Base-by-base conservation (phyloP, 1,140 invertebrate species). In the Solen grandis region DNA sequence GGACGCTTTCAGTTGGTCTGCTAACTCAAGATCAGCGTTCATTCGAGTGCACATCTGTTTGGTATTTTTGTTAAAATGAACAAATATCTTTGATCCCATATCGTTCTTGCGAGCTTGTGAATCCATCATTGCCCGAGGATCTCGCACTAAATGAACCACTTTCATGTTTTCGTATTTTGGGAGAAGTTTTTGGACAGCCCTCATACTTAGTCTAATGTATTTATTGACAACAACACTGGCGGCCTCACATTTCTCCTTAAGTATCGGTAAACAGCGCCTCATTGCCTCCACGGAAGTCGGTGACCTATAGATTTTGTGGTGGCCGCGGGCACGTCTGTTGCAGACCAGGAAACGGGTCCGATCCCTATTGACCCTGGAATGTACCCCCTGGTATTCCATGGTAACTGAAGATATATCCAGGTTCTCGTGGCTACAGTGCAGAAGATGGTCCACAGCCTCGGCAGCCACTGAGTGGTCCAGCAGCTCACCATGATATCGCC, bases 101-200 rank as follows among this genome's bases (percentile, higher is more conserved):
- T 78, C 75, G 33, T 78, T 68, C 60, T 66, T 78, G 14, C 75
- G 63, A n/a, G 60, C 16, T 33, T 78, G 63, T 22, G 75, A 78
- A 38, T 78, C 75, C 63, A 78, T 57, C 75, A 78, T 78, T 0
- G 75, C 63, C n/a, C 75, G 41, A 22, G 75, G 75, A 78, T 78
- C 75, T 60, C 75, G 29, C 3, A 78, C 19, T 29, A 78, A 46
- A 50, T 78, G 75, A 27, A 78, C 57, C 2, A 78, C 35, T 10
- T 54, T 50, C 19, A 69, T 5, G 33, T 78, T 78, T 31, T 59
- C 60, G 31, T 38, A 29, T 19, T 25, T 33, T n/a, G 2, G 19
- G 8, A 78, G 54, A 4, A 78, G 3, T 10, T 29, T 19, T 50
- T 69, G n/a, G 1, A 19, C 38, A 10, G 55, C 46, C n/a, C 57